Percentiles rank a stretch among this genome's conserved stretches.
Conservation (phyloP, 2,113 vertebrate species). For the Mungos mungo region DNA sequence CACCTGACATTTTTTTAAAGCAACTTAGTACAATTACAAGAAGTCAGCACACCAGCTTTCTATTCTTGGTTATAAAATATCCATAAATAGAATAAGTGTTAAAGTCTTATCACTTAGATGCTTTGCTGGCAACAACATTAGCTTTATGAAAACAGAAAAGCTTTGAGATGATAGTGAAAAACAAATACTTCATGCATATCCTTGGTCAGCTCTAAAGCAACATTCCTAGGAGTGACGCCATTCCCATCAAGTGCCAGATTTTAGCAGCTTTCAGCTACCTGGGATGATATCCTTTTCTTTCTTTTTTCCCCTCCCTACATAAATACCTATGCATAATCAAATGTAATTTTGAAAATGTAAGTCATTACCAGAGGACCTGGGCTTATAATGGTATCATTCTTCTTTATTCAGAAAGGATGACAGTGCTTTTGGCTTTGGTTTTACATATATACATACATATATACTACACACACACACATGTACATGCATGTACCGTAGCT, state of each 20-base stretch:
- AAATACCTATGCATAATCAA: not conserved
- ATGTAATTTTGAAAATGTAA: conserved; percentile 16
- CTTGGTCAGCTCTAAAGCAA: not conserved
- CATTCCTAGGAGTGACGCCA: not conserved
- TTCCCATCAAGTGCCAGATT: not conserved
- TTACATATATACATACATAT: not conserved
- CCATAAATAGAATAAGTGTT: not conserved
- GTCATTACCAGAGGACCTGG: not conserved
- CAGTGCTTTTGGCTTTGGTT: not conserved
- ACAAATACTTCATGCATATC: not conserved
- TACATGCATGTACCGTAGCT: not conserved
- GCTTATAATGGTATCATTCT: not conserved
- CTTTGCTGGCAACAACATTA: not conserved
- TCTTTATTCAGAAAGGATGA: not conserved
- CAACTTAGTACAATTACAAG: not conserved
- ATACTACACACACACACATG: not conserved
- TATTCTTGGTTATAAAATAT: not conserved
- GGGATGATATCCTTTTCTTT: not conserved
- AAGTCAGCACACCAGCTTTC: not conserved
- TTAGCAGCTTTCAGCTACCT: not conserved
- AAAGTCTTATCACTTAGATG: not conserved
- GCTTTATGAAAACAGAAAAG: not conserved
- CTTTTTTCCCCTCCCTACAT: not conserved
- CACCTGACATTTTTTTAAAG: not conserved
- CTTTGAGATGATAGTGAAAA: not conserved